Percentiles rank a stretch among this genome's conserved stretches.
Evolutionary conservation across 2,113 vertebrate genomes (phyloP).

Genomic region (Rhinopithecus roxellana): DNA sequence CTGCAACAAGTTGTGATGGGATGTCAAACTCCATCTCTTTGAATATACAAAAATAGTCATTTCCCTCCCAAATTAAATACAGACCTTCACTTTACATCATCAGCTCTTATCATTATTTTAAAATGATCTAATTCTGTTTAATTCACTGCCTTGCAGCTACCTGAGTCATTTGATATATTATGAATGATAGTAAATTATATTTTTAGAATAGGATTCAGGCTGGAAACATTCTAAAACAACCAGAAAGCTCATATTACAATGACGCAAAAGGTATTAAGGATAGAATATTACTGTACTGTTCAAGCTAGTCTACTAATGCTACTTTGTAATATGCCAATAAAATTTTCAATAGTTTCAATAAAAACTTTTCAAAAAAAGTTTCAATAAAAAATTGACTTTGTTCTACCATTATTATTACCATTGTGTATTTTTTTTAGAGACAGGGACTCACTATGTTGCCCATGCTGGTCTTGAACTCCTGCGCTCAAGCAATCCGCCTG

Average conservation of each 20-base stretch:
- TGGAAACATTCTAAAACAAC: background rate
- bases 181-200: background rate
- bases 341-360: background rate
- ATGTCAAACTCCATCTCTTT: background rate
- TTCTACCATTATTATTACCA: background rate
- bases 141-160: background rate
- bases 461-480: background rate
- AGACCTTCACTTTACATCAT: background rate
- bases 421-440: background rate
- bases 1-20: background rate
- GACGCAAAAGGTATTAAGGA: background rate
- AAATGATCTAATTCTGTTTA: background rate
- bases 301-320: background rate
- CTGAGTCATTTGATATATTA: background rate
- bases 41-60: background rate
- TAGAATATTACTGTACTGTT: background rate
- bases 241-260: background rate
- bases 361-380: background rate
- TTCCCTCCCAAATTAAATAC: background rate
- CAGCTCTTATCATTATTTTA: background rate
- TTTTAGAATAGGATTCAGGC: constrained; percentile 36
- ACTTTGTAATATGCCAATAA: background rate
- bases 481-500: background rate
- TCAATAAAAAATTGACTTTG: background rate
- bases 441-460: background rate